phyloP scores from a whole-genome alignment of 2,888 invertebrate species.

The Heteromurus nitidus region DNA sequence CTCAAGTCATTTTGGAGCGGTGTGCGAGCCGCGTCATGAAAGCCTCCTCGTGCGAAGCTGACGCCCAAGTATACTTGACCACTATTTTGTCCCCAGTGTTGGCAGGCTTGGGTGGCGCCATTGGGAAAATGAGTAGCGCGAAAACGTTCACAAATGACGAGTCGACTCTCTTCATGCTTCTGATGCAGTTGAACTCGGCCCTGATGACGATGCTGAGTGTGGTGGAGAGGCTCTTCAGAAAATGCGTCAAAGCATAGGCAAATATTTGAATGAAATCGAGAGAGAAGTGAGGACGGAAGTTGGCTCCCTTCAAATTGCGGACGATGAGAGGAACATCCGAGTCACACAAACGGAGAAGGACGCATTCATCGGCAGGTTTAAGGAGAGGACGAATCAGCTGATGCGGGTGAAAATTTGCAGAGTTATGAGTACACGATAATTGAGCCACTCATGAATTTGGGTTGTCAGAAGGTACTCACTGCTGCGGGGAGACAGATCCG shows the following conservation, averaged over 20 bases:
- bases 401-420: slow-evolving; percentile 19
- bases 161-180: not conserved
- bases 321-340: too few species aligned
- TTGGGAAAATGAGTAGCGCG: not conserved
- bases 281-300: not conserved
- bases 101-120: not conserved
- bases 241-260: not conserved
- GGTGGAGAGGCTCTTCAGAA: not conserved
- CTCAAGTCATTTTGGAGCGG: not conserved
- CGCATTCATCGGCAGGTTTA: not conserved
- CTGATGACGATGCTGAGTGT: not conserved
- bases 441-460: not conserved
- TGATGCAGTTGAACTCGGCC: not conserved
- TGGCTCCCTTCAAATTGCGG: too few species aligned
- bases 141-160: not conserved
- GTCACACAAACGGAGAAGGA: not conserved
- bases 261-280: not conserved
- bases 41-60: not conserved
- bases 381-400: not conserved
- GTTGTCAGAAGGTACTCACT: not conserved
- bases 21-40: not conserved
- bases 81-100: not conserved
- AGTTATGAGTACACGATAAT: not conserved
- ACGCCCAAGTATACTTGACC: not conserved
- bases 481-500: not conserved